These are phyloP conservation scores for Pedicia rivosa DNA, from an alignment of 2,888 invertebrate species.

Conservation along the genomic window DNA sequence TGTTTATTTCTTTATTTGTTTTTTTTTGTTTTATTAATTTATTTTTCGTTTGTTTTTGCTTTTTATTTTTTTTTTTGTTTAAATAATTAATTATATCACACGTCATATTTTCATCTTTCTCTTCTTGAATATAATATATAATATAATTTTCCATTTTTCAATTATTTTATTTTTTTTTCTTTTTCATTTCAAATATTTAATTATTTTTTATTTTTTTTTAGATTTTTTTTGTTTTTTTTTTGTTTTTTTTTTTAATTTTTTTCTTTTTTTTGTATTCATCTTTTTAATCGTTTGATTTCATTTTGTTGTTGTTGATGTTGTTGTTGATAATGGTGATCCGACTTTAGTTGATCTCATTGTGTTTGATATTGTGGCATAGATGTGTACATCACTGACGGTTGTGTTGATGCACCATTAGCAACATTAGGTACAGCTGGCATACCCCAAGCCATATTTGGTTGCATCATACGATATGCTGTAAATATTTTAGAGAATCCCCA, in stretches of 20 bases:
- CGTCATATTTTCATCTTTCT: no score
- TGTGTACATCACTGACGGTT: conserved; percentile 48
- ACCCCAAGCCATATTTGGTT: conserved; percentile 34
- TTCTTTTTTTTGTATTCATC: conserved; percentile 5
- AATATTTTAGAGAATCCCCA: conserved; percentile 6
- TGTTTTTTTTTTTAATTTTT: conserved; percentile 2
- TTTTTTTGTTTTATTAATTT: no score
- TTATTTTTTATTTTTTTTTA: conserved; percentile 1
- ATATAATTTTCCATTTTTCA: conserved; percentile 4
- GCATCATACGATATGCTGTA: conserved; percentile 46
- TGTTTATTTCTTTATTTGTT: no score
- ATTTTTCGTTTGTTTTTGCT: no score
- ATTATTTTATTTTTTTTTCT: conserved; percentile 3
- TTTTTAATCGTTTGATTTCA: conserved; percentile 4
- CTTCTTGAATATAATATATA: no score
- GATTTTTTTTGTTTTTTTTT: conserved; percentile 1
- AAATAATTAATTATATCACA: conserved; percentile 1
- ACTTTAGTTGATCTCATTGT: conserved; percentile 43
- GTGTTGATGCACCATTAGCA: conserved; percentile 37
- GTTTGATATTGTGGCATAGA: conserved; percentile 73
- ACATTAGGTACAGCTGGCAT: conserved; percentile 33
- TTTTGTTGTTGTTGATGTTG: no score
- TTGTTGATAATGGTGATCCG: no score
- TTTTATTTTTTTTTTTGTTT: conserved; percentile 4
- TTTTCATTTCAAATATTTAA: neutral